phyloP scores from a whole-genome alignment of 2,797 vertebrate species.

The Apogon hyalosoma region DNA sequence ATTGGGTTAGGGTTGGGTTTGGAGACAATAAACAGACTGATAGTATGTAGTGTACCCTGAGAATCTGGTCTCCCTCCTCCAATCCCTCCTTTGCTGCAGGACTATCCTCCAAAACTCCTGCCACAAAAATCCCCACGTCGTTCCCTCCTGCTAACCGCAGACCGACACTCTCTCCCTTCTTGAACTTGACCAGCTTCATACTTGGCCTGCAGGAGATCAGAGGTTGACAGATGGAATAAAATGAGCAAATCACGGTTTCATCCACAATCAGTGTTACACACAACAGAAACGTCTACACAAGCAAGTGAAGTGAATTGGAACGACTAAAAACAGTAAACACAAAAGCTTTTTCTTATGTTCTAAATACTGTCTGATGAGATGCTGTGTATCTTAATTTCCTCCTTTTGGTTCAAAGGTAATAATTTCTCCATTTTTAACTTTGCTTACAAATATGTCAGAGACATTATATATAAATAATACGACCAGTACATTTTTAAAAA shows the following conservation, averaged over 20 bases:
- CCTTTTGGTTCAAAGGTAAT: too few species aligned
- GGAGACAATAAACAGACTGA: background rate
- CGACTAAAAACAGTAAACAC: constrained; percentile 10
- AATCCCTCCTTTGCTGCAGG: constrained; percentile 98
- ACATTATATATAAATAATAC: too few species aligned
- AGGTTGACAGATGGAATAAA: constrained; percentile 20
- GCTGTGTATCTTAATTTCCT: too few species aligned
- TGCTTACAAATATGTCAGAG: too few species aligned
- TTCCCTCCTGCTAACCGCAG: constrained; percentile 97
- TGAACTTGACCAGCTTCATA: constrained; percentile 99
- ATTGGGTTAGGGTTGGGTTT: too few species aligned
- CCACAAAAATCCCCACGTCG: constrained; percentile 98
- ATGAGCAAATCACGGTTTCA: constrained; percentile 20
- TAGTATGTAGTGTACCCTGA: constrained; percentile 89
- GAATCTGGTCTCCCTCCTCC: constrained; percentile 99
- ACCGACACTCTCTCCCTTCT: constrained; percentile 98
- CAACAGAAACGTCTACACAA: background rate
- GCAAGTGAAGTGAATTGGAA: background rate
- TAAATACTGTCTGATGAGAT: too few species aligned
- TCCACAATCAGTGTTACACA: constrained; percentile 23
- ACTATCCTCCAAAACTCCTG: constrained; percentile 97
- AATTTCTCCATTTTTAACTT: too few species aligned
- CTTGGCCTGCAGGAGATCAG: constrained; percentile 85
- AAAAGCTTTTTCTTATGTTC: background rate
- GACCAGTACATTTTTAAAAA: too few species aligned